Evolutionary conservation across 2,113 vertebrate species (phyloP).

Genomic region (Aleadryas rufinucha): DNA sequence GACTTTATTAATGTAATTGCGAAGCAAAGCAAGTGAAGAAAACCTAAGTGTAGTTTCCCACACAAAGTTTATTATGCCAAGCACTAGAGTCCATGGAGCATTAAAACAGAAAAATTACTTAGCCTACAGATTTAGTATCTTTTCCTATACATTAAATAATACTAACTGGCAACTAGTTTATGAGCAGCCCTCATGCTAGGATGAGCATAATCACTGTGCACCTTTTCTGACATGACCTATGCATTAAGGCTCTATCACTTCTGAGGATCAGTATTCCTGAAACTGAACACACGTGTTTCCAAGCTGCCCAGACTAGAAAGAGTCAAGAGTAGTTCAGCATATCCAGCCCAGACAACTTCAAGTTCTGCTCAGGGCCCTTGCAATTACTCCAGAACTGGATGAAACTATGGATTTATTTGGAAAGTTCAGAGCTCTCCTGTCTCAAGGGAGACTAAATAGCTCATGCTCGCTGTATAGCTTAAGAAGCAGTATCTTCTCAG

Average conservation of each 20-base stretch:
- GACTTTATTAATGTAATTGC: neutral
- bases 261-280: neutral
- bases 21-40: neutral
- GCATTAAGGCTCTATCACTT: neutral
- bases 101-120: neutral
- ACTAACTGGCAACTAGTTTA: neutral
- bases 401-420: neutral
- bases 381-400: neutral
- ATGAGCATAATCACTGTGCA: fast-evolving
- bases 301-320: neutral
- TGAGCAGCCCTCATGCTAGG: neutral
- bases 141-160: neutral
- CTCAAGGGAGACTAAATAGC: neutral
- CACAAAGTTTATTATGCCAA: neutral
- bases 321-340: neutral
- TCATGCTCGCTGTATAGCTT: neutral
- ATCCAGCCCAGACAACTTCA: neutral
- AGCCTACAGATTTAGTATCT: neutral
- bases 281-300: neutral
- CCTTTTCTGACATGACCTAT: neutral
- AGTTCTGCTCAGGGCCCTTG: neutral
- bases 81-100: neutral
- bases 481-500: neutral
- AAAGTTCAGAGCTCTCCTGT: neutral
- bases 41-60: neutral